These are phyloP conservation scores for zebrafish (Danio rerio) DNA, from an alignment of 2,113 vertebrate species.

Conservation along the genomic window DNA sequence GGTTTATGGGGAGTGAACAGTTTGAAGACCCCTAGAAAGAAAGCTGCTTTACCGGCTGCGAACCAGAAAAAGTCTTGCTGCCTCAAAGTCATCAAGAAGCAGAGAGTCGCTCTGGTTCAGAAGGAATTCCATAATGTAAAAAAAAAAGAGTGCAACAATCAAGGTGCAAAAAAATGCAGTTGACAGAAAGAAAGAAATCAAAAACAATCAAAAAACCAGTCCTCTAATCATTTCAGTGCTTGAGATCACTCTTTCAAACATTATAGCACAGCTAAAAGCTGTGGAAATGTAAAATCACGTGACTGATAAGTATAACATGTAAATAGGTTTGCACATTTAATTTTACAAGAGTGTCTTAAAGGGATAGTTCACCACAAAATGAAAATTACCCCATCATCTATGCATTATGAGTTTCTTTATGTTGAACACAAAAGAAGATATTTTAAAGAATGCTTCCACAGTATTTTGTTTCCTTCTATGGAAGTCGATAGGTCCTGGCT, in stretches of 20 bases:
- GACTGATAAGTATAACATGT: not conserved
- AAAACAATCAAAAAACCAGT: not conserved
- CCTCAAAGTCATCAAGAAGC: conserved; percentile 77
- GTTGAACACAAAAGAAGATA: too few species aligned
- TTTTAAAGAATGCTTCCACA: too few species aligned
- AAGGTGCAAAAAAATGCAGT: conserved; percentile 6
- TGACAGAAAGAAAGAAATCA: not conserved
- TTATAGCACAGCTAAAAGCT: conserved; percentile 29
- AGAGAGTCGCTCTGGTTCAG: conserved; percentile 76
- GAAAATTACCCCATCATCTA: too few species aligned
- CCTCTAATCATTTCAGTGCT: not conserved
- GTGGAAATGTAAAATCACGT: not conserved
- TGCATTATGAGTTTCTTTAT: too few species aligned
- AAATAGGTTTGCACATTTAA: not conserved
- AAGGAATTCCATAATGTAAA: conserved; percentile 60
- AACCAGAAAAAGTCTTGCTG: conserved; percentile 73
- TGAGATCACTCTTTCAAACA: conserved; percentile 36
- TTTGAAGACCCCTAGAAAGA: conserved; percentile 64
- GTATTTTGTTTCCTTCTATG: too few species aligned
- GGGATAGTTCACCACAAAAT: too few species aligned
- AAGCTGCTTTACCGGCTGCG: conserved; percentile 70
- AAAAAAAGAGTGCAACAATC: conserved; percentile 29
- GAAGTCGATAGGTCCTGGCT: too few species aligned
- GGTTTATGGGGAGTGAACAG: conserved; percentile 32
- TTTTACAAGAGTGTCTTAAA: not conserved